Conservation (phyloP, 2,888 invertebrate genomes). For the Galerucella nymphaeae region DNA sequence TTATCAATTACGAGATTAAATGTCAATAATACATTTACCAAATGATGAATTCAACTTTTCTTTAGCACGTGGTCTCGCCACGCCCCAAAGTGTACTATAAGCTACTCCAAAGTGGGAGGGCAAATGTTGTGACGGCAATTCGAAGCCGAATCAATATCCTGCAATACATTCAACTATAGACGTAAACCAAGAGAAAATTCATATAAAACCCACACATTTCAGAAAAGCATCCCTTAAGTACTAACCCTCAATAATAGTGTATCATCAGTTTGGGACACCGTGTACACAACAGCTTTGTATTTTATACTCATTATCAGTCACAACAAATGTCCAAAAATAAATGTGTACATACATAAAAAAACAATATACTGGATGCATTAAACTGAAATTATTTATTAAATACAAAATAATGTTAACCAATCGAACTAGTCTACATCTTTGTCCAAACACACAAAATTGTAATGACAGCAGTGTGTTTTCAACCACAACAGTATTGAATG, state of each 20-base stretch:
- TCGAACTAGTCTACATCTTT: neutral
- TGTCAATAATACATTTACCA: slow-evolving; percentile 21
- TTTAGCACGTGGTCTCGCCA: slow-evolving; percentile 57
- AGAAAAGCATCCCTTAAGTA: slow-evolving; percentile 1
- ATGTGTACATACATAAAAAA: neutral
- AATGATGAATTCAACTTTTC: slow-evolving; percentile 36
- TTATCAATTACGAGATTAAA: slow-evolving; percentile 17
- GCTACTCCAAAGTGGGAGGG: slow-evolving; percentile 54
- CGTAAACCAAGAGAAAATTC: slow-evolving; percentile 48
- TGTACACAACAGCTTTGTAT: neutral
- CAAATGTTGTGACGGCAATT: slow-evolving; percentile 58
- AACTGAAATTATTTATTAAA: neutral
- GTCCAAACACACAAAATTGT: neutral
- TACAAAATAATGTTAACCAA: neutral
- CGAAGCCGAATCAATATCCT: slow-evolving; percentile 58
- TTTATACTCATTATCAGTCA: neutral
- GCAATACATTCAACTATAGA: slow-evolving; percentile 54
- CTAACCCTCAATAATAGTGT: slow-evolving; percentile 1
- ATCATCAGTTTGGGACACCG: neutral
- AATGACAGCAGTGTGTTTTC: slow-evolving; percentile 11
- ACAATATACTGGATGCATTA: neutral
- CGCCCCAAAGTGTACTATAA: slow-evolving; percentile 59
- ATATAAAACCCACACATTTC: slow-evolving; percentile 1
- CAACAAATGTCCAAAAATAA: neutral
- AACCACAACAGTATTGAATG: slow-evolving; percentile 19